Conservation (phyloP, 92 coral and sea anemone species). For the Pocillopora grandis region DNA sequence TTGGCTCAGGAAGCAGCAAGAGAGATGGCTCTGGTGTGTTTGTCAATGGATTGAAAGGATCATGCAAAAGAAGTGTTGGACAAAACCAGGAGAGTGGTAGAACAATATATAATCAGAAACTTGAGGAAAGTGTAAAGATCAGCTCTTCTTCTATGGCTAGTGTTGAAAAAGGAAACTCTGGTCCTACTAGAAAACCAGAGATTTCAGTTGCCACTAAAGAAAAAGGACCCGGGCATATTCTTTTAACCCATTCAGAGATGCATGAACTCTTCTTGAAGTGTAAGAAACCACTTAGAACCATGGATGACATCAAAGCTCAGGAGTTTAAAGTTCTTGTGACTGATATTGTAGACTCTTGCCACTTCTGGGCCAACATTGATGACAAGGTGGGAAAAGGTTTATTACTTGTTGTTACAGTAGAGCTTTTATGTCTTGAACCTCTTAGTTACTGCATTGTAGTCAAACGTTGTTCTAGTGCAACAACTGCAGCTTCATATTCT, state of each 20-base stretch:
- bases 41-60: neutral
- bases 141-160: neutral
- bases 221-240: conserved; percentile 2
- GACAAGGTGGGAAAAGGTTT: conserved; percentile 60
- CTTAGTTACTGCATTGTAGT: too few relatives aligned
- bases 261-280: conserved; percentile 4
- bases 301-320: conserved; percentile 26
- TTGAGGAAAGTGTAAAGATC: neutral
- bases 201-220: conserved; percentile 3
- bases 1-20: neutral
- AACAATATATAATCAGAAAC: neutral
- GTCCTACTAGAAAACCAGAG: neutral
- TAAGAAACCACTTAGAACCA: conserved; percentile 12
- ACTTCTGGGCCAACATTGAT: conserved; percentile 87
- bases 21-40: too few relatives aligned
- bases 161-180: neutral
- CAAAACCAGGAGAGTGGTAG: neutral
- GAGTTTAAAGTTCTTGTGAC: conserved; percentile 76
- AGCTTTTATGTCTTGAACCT: too few relatives aligned
- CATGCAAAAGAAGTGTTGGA: neutral
- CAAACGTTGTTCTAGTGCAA: too few relatives aligned
- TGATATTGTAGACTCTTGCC: conserved; percentile 83
- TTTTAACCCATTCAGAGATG: conserved; percentile 24
- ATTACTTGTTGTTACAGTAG: too few relatives aligned
- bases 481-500: too few relatives aligned